Percentiles rank a stretch among this genome's conserved stretches.
Evolutionary conservation across 2,888 invertebrate species (phyloP).

Genomic region (Drosophila niveifrons): DNA sequence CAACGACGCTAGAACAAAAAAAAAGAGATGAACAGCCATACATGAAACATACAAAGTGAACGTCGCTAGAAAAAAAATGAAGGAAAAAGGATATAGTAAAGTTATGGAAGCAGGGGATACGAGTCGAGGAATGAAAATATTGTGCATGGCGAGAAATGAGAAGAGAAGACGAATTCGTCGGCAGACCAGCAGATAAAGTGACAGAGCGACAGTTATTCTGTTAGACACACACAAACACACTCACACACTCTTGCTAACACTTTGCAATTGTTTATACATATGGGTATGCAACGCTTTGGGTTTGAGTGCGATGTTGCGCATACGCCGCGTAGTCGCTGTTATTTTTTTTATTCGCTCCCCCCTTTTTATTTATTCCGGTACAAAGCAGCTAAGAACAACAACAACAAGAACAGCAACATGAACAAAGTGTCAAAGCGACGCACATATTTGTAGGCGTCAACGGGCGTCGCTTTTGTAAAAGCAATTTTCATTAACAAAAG

Average conservation of each 20-base stretch:
- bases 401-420: conserved; percentile 25
- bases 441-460: conserved; percentile 73
- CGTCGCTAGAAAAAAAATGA: background rate
- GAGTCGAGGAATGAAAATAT: conserved; percentile 3
- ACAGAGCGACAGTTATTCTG: conserved; percentile 45
- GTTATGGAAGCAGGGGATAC: conserved; percentile 10
- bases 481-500: conserved; percentile 73
- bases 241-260: conserved; percentile 15
- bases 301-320: conserved; percentile 49
- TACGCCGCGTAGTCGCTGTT: conserved; percentile 59
- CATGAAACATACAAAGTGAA: conserved; percentile 15
- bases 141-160: conserved; percentile 21
- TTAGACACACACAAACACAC: conserved; percentile 16
- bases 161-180: conserved; percentile 48
- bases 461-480: conserved; percentile 62
- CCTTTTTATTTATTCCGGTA: conserved; percentile 33
- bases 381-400: conserved; percentile 35
- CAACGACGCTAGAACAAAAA: conserved; percentile 6
- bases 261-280: conserved; percentile 51
- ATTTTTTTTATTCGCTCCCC: conserved; percentile 22
- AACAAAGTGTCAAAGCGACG: conserved; percentile 62
- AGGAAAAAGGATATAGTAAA: conserved; percentile 7
- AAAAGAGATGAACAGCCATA: background rate
- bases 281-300: conserved; percentile 37
- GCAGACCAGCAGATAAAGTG: conserved; percentile 49